Conservation (phyloP, 2,113 vertebrate genomes). For the Poeciliopsis retropinna region DNA sequence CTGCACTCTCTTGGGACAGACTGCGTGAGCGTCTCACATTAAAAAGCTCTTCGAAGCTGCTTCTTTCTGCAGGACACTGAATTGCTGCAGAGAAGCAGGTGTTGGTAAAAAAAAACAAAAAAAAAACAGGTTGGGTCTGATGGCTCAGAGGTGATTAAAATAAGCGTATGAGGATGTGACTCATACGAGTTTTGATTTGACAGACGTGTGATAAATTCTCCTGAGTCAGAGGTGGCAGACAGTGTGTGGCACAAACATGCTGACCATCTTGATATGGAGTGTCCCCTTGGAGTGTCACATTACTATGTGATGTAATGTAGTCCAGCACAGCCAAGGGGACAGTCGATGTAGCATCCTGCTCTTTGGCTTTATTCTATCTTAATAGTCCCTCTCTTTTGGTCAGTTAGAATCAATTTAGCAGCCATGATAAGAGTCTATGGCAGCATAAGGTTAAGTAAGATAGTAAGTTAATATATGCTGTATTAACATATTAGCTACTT, state of each 20-base stretch:
- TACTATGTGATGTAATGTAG: not conserved
- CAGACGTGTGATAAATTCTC: not conserved
- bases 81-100: not conserved
- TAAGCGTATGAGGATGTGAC: constrained; percentile 18
- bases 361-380: not conserved
- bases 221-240: constrained; percentile 6
- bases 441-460: not conserved
- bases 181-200: constrained; percentile 34
- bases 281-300: too few relatives aligned
- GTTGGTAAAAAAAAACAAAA: not conserved
- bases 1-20: constrained; percentile 44
- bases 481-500: not conserved
- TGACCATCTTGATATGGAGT: not conserved
- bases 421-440: not conserved
- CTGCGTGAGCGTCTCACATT: constrained; percentile 52
- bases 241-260: not conserved
- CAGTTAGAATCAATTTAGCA: not conserved
- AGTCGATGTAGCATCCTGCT: too few relatives aligned
- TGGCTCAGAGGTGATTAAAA: constrained; percentile 17
- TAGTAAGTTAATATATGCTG: not conserved
- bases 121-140: not conserved
- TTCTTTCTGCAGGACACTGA: constrained; percentile 13
- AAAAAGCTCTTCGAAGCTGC: constrained; percentile 33
- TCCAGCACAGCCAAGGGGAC: not conserved
- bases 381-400: not conserved